phyloP scores from a whole-genome alignment of 53 echinoderm and acorn worm species.

The Apostichopus leukothele region DNA sequence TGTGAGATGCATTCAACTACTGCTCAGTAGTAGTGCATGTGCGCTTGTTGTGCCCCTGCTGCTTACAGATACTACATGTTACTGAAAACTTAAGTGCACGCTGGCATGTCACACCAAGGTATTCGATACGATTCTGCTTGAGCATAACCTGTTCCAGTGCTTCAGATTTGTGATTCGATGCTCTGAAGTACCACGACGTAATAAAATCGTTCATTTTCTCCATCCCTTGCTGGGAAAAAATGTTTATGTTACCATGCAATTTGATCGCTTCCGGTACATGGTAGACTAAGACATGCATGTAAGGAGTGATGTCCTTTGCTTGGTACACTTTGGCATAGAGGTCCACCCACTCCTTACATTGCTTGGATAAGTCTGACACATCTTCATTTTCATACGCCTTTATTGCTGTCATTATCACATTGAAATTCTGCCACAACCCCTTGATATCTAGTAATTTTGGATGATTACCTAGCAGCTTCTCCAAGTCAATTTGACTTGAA shows the following conservation, averaged over 20 bases:
- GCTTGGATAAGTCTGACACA: neutral
- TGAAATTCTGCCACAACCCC: constrained; percentile 49
- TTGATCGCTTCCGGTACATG: neutral
- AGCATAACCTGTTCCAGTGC: neutral
- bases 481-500: constrained; percentile 32
- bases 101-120: neutral
- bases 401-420: constrained; percentile 29
- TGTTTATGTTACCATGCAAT: constrained; percentile 6
- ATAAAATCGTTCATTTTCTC: constrained; percentile 2
- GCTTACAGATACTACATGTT: neutral
- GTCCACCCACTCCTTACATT: constrained; percentile 53
- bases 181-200: constrained; percentile 13
- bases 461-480: constrained; percentile 30
- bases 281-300: constrained; percentile 9
- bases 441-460: constrained; percentile 34
- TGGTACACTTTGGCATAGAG: constrained; percentile 22
- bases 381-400: neutral
- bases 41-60: neutral
- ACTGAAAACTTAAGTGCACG: neutral
- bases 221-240: constrained; percentile 13
- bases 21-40: neutral
- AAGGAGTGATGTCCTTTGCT: constrained; percentile 18
- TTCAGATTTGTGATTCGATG: neutral
- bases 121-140: neutral
- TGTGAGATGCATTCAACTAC: no score